phyloP scores from a whole-genome alignment of 2,113 vertebrate species.

The Vidua chalybeata region DNA sequence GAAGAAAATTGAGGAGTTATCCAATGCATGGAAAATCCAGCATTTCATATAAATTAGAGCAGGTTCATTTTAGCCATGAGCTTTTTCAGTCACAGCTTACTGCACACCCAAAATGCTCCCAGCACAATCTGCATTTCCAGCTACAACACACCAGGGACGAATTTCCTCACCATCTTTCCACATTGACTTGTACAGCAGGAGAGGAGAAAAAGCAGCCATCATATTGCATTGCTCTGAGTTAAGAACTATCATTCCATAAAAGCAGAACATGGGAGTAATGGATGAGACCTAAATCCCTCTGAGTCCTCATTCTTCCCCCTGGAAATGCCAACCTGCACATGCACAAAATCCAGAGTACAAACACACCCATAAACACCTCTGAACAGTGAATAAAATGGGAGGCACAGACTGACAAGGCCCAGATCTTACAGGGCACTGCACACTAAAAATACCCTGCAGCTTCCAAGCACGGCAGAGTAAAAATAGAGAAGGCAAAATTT shows the following conservation, averaged over 20 bases:
- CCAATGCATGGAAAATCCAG: not conserved
- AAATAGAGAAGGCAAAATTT: not conserved
- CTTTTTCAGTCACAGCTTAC: not conserved
- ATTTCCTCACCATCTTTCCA: not conserved
- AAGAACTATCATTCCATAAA: not conserved
- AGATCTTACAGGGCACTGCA: not conserved
- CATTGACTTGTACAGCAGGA: not conserved
- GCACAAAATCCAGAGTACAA: not conserved
- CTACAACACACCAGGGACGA: not conserved
- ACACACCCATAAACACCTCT: not conserved
- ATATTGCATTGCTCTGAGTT: not conserved
- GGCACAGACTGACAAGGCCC: not conserved
- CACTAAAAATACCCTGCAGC: not conserved
- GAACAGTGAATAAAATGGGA: not conserved
- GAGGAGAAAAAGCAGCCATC: not conserved
- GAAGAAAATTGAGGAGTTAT: not conserved
- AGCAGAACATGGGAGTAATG: not conserved
- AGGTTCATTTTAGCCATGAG: not conserved
- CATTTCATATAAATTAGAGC: not conserved
- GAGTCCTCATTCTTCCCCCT: rapidly evolving
- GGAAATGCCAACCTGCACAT: not conserved
- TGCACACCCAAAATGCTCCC: no score
- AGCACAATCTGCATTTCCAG: not conserved
- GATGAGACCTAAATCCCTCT: not conserved
- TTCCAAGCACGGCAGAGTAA: not conserved